Base-by-base conservation (phyloP, 2,113 vertebrate species). In the Recurvirostra avosetta region DNA sequence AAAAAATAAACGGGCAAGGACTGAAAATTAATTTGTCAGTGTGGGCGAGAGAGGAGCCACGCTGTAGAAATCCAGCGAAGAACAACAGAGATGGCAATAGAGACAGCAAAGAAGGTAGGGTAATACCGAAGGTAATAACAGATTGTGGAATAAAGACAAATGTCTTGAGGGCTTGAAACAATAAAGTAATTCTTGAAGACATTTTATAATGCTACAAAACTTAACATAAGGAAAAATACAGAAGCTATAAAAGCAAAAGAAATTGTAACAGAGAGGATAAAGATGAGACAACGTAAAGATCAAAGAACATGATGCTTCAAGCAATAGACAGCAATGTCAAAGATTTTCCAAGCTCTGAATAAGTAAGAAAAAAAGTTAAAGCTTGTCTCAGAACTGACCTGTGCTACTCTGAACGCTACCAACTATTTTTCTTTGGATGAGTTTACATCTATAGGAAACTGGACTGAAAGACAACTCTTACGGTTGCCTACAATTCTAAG, bases 111-210 rank as follows among this genome's bases (percentile, higher is more conserved):
- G 23, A 29, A 74, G 67, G 70, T 7, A 88, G 23, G 26, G 40
- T 59, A 94, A 92, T 45, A 73, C 55, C n/a, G 17, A 93, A 95
- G 86, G 79, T 95, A 95, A 94, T 79, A 97, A 87, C 50, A 88
- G 68, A 91, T 36, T 88, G 80, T 73, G 41, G 86, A 96, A 91
- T 95, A 92, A 95, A 97, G 91, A 84, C 87, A 91, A 87, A 92
- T 68, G 81, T 94, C 95, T 96, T 68, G 68, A 94, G 91, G 92
- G 90, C 65, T 67, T 94, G 76, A 92, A 95, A 91, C 68, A 95
- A 96, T 94, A 86, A 96, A 96, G 89, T 94, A 96, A 96, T 96
- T 97, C 86, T 94, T 94, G 91, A 87, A 94, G 94, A 96, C 84
- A 85, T 91, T 96, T 96, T 95, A 96, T 89, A 95, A 97, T 87